Conservation (phyloP, 2,888 invertebrate genomes). For the Melinopterus prodromus region DNA sequence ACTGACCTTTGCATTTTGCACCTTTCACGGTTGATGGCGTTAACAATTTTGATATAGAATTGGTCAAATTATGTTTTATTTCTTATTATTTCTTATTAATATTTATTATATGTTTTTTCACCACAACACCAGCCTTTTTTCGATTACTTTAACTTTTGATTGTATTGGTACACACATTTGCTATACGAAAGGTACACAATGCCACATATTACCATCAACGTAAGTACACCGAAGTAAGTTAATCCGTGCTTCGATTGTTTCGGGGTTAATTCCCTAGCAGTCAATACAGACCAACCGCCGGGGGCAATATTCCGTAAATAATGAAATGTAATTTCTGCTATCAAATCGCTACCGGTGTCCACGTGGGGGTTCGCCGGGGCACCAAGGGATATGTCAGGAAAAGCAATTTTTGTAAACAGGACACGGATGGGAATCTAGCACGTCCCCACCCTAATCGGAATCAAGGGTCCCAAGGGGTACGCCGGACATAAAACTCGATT, state of each 20-base stretch:
- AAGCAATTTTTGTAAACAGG: not conserved
- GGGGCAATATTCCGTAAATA: not conserved
- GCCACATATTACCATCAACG: too few relatives aligned
- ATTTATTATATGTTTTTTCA: too few relatives aligned
- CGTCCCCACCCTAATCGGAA: not conserved
- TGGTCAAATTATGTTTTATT: too few relatives aligned
- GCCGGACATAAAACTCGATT: not conserved
- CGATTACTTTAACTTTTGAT: too few relatives aligned
- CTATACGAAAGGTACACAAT: too few relatives aligned
- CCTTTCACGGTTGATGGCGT: too few relatives aligned
- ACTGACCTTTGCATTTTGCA: too few relatives aligned
- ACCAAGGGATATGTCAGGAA: not conserved
- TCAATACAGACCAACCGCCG: not conserved
- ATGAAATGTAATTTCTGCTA: not conserved
- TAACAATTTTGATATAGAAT: too few relatives aligned
- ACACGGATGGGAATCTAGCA: not conserved
- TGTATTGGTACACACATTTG: too few relatives aligned
- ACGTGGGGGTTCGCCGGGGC: not conserved
- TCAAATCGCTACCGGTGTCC: not conserved
- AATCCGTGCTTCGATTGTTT: not conserved
- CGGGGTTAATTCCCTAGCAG: not conserved
- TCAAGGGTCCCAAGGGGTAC: not conserved
- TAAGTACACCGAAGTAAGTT: not conserved
- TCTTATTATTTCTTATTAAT: too few relatives aligned
- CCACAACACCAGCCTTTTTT: too few relatives aligned